Percentiles rank a stretch among this genome's conserved stretches.
Evolutionary conservation across 2,797 vertebrate species (phyloP).

Genomic region (Girardinus metallicus): DNA sequence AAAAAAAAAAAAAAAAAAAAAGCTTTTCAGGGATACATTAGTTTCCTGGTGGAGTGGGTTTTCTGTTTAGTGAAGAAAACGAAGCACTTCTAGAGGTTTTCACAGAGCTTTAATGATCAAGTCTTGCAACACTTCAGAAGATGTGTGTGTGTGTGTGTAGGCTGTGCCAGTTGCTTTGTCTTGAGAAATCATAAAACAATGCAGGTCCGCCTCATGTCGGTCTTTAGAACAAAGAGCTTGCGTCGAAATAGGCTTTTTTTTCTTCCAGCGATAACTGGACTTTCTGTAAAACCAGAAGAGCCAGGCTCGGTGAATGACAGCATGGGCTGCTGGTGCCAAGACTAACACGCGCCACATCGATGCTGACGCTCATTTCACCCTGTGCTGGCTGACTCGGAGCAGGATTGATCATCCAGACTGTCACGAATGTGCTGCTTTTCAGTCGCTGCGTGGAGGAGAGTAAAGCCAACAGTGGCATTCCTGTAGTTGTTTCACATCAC

Average conservation of each 20-base stretch:
- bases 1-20: constrained; percentile 17
- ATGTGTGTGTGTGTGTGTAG: constrained; percentile 13
- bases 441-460: constrained; percentile 25
- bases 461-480: constrained; percentile 67
- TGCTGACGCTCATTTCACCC: constrained; percentile 36
- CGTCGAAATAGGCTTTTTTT: constrained; percentile 5
- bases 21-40: constrained; percentile 38
- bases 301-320: constrained; percentile 33
- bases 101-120: constrained; percentile 23
- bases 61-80: constrained; percentile 31
- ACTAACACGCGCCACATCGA: constrained; percentile 45
- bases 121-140: constrained; percentile 4
- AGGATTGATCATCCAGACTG: constrained; percentile 51
- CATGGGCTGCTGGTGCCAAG: constrained; percentile 27
- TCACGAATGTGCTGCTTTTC: constrained; percentile 41
- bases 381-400: constrained; percentile 49
- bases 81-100: constrained; percentile 17
- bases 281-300: constrained; percentile 64
- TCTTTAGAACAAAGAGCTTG: constrained; percentile 40
- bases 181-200: constrained; percentile 28
- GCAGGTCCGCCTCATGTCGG: constrained; percentile 10
- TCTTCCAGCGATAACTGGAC: constrained; percentile 28
- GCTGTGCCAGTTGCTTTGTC: constrained; percentile 8
- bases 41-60: constrained; percentile 22
- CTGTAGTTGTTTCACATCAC: constrained; percentile 55